A percentile compares a stretch with the other conserved stretches of the same genome.
Evolutionary conservation across 2,113 vertebrate species (phyloP).

Genomic region (Tyto alba): DNA sequence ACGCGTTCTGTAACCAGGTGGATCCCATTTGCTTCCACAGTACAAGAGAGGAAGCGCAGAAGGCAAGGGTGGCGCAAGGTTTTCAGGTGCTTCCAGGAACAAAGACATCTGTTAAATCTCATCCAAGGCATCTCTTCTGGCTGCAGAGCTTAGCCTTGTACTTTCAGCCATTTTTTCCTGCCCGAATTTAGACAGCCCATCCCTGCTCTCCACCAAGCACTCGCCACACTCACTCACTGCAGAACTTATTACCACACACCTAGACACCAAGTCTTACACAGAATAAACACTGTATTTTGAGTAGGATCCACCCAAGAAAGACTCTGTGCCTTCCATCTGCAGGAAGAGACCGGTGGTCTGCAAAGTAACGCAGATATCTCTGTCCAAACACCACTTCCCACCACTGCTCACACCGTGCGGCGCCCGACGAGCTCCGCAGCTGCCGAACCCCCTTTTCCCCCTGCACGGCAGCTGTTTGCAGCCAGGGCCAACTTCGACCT

Average conservation of each 20-base stretch:
- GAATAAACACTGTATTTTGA: not conserved
- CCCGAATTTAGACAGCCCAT: not conserved
- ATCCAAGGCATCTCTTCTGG: not conserved
- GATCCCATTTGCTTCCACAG: slow-evolving; percentile 86
- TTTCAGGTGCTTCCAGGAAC: slow-evolving; percentile 87
- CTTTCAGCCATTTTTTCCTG: not conserved
- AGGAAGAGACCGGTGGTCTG: not conserved
- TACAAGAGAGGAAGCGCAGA: slow-evolving; percentile 92
- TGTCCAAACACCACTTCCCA: fast-evolving
- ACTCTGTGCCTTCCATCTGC: too few species aligned
- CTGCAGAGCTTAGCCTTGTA: not conserved
- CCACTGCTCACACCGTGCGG: fast-evolving
- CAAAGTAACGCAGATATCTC: too few species aligned
- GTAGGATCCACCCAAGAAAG: not conserved
- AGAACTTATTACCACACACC: not conserved
- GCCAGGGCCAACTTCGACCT: not conserved
- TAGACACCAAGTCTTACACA: not conserved
- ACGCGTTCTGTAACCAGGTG: slow-evolving; percentile 93
- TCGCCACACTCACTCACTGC: not conserved
- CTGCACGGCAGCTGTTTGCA: not conserved
- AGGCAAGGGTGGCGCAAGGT: slow-evolving; percentile 93
- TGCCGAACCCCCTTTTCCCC: not conserved
- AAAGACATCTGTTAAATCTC: not conserved
- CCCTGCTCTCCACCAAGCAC: not conserved
- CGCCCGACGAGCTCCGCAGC: fast-evolving